Base-by-base conservation (phyloP, 2,113 vertebrate species). In the Gnathonemus longibarbis region DNA sequence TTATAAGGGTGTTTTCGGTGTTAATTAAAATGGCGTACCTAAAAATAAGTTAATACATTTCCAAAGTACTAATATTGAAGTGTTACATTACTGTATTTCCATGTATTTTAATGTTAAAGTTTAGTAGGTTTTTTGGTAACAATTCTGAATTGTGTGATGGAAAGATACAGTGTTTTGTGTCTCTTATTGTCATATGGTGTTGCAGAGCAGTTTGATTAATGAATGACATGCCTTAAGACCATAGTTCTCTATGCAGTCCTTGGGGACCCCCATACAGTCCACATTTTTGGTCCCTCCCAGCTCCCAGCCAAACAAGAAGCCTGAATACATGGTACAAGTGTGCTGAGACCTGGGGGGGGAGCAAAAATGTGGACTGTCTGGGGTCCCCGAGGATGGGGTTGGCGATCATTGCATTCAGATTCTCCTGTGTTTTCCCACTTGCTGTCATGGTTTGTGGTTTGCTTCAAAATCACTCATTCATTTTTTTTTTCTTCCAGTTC, bases 401-500 rank as follows among this genome's bases (percentile, higher is more conserved):
- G 62, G 62, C n/a, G 27, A 66, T 11, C n/a, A 83, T 11, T 45
- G 35, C 13, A 27, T 13, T 17, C 74, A 77, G 74, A 19, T 42
- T 31, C 31, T 17, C 27, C 13, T 35, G 66, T 35, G 17, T 35
- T 74, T 77, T 17, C 5, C 15, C 13, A n/a, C 27, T 31, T 31
- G 27, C 15, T 39, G 13, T 15, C 70, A 39, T 35, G 19, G 42
- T 3, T 84, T 24, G 21, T 46, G 80, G 4, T 39, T 84, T 45
- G 80, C 42, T 24, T 48, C 21, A 84, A 45, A 84, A 10, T 84
- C 15, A 48, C 17, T 80, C n/a, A 8, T 24, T 27, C n/a, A 35
- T 88, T 42, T 6, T 62, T 85, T 85, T 94, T 93, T 70, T 88
- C 70, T 94, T 96, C 53, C 87, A 99, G 98, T 96, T 96, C 93